Conservation (phyloP, 1,140 invertebrate genomes). For the Octopus bimaculoides region DNA sequence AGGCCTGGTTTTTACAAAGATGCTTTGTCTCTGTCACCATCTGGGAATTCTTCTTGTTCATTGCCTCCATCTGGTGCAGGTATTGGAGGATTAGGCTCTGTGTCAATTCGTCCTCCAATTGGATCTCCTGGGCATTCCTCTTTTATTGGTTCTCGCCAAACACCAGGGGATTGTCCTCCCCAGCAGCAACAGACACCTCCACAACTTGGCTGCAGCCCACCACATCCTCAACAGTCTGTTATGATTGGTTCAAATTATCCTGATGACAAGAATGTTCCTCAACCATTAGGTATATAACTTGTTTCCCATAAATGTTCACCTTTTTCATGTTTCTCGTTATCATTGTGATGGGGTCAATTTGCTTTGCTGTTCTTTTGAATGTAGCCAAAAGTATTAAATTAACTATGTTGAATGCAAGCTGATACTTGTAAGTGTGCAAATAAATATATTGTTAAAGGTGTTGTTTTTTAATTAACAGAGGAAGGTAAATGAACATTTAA, state of each 20-base stretch:
- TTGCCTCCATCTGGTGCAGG: conserved; percentile 6
- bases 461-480: no score
- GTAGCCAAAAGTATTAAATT: no score
- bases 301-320: background rate
- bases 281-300: background rate
- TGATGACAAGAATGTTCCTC: background rate
- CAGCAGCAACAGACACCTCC: background rate
- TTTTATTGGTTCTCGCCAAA: conserved; percentile 1
- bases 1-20: conserved; percentile 13
- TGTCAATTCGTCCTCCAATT: background rate
- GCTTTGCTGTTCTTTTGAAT: no score
- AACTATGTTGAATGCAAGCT: no score
- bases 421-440: no score
- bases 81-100: background rate
- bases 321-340: no score
- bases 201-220: background rate
- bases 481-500: no score
- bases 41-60: conserved; percentile 8
- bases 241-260: background rate
- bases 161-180: background rate
- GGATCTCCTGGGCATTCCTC: background rate
- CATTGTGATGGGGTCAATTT: no score
- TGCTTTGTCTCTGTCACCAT: background rate
- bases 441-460: no score
- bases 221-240: background rate